A percentile compares a stretch with the other conserved stretches of the same genome.
Evolutionary conservation across 2,113 vertebrate genomes (phyloP).

Genomic region (Peucedramus taeniatus): DNA sequence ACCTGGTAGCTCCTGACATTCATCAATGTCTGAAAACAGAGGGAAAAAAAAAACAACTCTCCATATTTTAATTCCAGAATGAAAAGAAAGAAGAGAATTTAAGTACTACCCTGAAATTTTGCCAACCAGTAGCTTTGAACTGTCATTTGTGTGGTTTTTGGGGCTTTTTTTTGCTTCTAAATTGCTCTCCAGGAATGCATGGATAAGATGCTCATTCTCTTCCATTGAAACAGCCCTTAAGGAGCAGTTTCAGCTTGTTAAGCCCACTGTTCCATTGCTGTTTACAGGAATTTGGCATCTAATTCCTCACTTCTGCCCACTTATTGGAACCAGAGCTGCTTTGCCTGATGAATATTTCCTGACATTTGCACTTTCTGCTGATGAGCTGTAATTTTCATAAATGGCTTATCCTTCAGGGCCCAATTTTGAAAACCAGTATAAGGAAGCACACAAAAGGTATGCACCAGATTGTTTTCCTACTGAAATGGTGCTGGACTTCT

Average conservation of each 20-base stretch:
- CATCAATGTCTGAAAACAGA: slow-evolving; percentile 80
- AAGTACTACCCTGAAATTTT: neutral
- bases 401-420: neutral
- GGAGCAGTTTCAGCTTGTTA: neutral
- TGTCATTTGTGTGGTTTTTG: accelerated
- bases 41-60: neutral
- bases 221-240: neutral
- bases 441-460: neutral
- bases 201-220: neutral
- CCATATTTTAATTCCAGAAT: neutral
- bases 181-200: neutral
- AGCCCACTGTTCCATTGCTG: neutral
- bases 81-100: neutral
- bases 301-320: neutral
- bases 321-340: neutral
- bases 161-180: neutral
- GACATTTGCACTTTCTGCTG: neutral
- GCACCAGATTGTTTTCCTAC: neutral
- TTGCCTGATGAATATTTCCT: neutral
- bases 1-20: slow-evolving; percentile 84
- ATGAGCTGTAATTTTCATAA: neutral
- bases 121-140: neutral
- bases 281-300: neutral
- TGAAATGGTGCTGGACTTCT: neutral
- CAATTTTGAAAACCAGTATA: neutral